Evolutionary conservation across 2,113 vertebrate genomes (phyloP), one percentile per base, ranked within the genome.

Genomic region (Cynopterus brachyotis): DNA sequence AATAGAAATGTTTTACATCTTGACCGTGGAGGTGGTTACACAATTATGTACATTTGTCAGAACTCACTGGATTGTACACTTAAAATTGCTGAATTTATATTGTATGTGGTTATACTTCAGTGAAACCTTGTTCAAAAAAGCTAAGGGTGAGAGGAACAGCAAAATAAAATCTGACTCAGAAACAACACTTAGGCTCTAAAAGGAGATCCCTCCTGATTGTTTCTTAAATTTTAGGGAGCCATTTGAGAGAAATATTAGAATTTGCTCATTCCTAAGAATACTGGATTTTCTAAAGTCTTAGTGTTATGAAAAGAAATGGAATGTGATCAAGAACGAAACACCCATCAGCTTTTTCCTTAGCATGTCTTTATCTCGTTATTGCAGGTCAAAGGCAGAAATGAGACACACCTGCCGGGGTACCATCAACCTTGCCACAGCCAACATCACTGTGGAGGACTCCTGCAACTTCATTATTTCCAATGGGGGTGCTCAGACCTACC

Each of bases 401-500:
- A 99, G 99, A 26, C 99, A 99, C 96, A 99, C 99, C 2, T 99
- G 99, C 97, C 98, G 99, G 0, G 99, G 99, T 40, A 99, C 99
- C 85, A 99, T 99, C 96, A 99, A 99, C 98, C 98, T 99, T 80
- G 99, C 99, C 88, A 99, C 99, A 0, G 99, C 99, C 96, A 99
- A 99, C 97, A 99, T 99, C 94, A 98, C 98, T 0, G 99, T 99
- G 97, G 99, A 99, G 97, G 99, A 99, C 89, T 99, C 99, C 0
- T 99, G 99, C 91, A 99, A 99, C 97, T 99, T 99, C 95, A 99
- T 99, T 79, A 99, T 99, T 97, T 99, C 99, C 89, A 99, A 99
- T 0, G 99, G 99, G 0, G 99, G 99, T 0, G 99, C 99, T 0
- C 99, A 99, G 98, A 99, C 99, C 40, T 99, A 99, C 97, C 99